phyloP scores from a whole-genome alignment of 2,113 vertebrate genomes.

The Addax nasomaculatus region DNA sequence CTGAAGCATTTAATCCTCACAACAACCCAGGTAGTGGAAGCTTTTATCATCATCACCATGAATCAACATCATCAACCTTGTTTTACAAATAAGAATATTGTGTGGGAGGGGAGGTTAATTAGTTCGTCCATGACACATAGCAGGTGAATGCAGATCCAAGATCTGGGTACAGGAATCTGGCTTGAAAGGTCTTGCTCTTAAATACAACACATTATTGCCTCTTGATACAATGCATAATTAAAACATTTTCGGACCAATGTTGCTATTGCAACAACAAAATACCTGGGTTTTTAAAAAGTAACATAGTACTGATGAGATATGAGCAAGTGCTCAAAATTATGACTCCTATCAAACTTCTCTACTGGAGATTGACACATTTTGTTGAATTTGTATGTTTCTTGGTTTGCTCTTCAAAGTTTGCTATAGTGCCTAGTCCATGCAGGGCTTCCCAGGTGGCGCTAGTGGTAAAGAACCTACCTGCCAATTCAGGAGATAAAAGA shows the following conservation, averaged over 20 bases:
- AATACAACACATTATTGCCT: too few species aligned
- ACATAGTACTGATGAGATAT: not conserved
- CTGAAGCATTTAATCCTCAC: not conserved
- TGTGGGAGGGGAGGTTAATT: not conserved
- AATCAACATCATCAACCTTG: not conserved
- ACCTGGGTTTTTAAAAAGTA: not conserved
- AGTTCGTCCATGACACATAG: not conserved
- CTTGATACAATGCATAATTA: fast-evolving
- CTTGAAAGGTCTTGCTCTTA: not conserved
- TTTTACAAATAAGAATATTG: not conserved
- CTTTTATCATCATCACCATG: not conserved
- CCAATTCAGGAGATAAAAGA: not conserved
- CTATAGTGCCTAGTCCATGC: too few species aligned
- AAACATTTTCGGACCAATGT: not conserved
- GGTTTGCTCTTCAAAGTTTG: not conserved
- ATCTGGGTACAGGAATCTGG: not conserved
- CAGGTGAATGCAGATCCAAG: not conserved
- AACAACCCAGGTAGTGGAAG: fast-evolving
- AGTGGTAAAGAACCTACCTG: not conserved
- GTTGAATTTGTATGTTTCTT: not conserved
- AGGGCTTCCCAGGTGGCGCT: not conserved
- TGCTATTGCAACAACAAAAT: not conserved
- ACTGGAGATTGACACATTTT: not conserved
- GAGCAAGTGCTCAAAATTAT: not conserved
- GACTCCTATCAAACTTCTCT: not conserved